Conservation (phyloP, 30 jellyfish, hydroid and myxozoan genomes). For the Nemopilema nomurai region DNA sequence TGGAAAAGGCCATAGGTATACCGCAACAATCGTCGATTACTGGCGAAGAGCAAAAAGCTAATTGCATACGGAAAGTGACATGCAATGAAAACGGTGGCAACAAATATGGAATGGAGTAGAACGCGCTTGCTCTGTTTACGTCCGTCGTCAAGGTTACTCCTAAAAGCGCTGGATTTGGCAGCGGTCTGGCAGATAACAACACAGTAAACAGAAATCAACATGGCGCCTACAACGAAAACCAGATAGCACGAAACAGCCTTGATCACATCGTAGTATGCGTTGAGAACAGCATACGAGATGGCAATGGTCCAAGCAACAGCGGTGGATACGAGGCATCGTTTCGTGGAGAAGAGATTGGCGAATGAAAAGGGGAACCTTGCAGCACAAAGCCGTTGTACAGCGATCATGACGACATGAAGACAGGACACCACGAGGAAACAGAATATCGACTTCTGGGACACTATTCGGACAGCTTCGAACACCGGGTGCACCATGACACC, state of each 20-base stretch:
- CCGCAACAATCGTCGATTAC: constrained; percentile 1
- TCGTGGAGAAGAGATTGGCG: neutral
- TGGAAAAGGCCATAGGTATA: constrained; percentile 21
- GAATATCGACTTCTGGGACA: neutral
- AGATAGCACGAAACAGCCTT: constrained; percentile 21
- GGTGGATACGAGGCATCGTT: neutral
- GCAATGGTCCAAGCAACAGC: constrained; percentile 12
- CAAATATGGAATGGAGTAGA: constrained; percentile 12
- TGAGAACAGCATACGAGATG: constrained; percentile 5
- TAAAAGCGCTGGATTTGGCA: neutral
- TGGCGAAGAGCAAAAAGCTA: constrained; percentile 13
- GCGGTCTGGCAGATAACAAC: constrained; percentile 4
- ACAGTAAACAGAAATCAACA: constrained; percentile 9
- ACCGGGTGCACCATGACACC: neutral
- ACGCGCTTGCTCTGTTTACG: constrained; percentile 17
- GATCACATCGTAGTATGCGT: neutral
- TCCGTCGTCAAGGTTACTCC: neutral
- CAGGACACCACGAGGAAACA: neutral
- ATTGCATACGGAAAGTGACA: constrained; percentile 42
- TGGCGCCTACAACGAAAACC: constrained; percentile 8
- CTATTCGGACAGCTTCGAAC: neutral
- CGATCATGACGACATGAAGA: constrained; percentile 9
- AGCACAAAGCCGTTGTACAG: constrained; percentile 34
- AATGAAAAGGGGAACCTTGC: constrained; percentile 5
- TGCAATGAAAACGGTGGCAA: neutral